A percentile compares a stretch with the other conserved stretches of the same genome.
These are phyloP conservation scores for Pseudopodoces humilis DNA, from an alignment of 2,113 vertebrate species.

Conservation along the genomic window DNA sequence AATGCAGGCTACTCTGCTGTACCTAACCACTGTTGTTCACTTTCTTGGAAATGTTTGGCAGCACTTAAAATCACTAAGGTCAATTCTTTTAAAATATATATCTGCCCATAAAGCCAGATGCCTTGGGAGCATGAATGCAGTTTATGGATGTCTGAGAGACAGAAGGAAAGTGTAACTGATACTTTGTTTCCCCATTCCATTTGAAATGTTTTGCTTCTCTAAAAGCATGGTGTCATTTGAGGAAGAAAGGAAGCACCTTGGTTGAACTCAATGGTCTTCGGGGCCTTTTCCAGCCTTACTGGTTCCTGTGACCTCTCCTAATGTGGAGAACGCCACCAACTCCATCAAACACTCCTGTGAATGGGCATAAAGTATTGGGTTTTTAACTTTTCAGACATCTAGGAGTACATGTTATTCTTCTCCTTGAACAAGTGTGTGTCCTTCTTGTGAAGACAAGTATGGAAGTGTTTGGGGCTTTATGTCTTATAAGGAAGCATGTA, in stretches of 20 bases:
- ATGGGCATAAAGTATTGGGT: neutral
- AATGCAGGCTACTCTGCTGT: neutral
- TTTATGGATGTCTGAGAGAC: neutral
- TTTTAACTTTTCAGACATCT: neutral
- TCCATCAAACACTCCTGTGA: neutral
- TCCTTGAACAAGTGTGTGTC: neutral
- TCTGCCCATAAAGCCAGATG: neutral
- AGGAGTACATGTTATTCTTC: neutral
- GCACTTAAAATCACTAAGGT: neutral
- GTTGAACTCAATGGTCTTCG: neutral
- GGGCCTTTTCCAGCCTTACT: neutral
- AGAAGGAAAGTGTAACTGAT: neutral
- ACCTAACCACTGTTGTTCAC: neutral
- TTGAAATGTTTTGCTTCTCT: neutral
- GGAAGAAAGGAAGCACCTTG: neutral
- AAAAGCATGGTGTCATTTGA: neutral
- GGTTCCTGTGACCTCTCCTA: neutral
- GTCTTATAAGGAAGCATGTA: neutral
- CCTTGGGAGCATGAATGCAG: neutral
- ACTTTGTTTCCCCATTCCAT: neutral
- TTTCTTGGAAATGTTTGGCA: slow-evolving; percentile 15
- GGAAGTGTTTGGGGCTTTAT: neutral
- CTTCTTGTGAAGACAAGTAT: neutral
- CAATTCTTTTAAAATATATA: neutral
- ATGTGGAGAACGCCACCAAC: neutral